These are phyloP conservation scores for Hemiscyllium ocellatum DNA, from an alignment of 2,113 vertebrate genomes.

Conservation along the genomic window DNA sequence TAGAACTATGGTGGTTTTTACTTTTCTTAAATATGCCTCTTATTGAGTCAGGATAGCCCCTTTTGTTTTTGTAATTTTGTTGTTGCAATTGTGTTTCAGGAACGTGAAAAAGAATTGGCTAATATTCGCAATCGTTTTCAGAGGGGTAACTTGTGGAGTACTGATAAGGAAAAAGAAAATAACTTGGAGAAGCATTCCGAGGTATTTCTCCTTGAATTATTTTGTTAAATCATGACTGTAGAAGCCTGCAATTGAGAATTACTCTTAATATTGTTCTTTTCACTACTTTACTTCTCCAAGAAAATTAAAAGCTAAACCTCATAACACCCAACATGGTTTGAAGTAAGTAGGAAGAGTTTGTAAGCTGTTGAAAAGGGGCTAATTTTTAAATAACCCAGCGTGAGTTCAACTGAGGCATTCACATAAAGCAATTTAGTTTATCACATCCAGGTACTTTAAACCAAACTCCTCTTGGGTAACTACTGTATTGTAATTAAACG, in stretches of 20 bases:
- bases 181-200: slow-evolving; percentile 45
- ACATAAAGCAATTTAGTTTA: background rate
- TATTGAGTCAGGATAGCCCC: background rate
- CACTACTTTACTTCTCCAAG: background rate
- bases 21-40: background rate
- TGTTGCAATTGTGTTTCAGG: slow-evolving; percentile 55
- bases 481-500: background rate
- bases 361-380: background rate
- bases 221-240: background rate
- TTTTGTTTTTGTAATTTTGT: slow-evolving; percentile 17
- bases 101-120: slow-evolving; percentile 80
- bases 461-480: background rate
- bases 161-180: slow-evolving; percentile 51
- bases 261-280: background rate
- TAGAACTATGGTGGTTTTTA: no score
- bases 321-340: background rate
- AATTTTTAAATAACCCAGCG: background rate
- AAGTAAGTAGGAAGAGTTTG: background rate
- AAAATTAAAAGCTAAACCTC: background rate
- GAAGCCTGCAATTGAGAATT: background rate
- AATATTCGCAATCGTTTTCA: slow-evolving; percentile 77
- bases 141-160: slow-evolving; percentile 67
- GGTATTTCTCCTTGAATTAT: background rate
- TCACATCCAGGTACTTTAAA: background rate
- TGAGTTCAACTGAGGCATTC: background rate